Evolutionary conservation across 2,888 invertebrate genomes (phyloP).

Genomic region (Lycaena phlaeas): DNA sequence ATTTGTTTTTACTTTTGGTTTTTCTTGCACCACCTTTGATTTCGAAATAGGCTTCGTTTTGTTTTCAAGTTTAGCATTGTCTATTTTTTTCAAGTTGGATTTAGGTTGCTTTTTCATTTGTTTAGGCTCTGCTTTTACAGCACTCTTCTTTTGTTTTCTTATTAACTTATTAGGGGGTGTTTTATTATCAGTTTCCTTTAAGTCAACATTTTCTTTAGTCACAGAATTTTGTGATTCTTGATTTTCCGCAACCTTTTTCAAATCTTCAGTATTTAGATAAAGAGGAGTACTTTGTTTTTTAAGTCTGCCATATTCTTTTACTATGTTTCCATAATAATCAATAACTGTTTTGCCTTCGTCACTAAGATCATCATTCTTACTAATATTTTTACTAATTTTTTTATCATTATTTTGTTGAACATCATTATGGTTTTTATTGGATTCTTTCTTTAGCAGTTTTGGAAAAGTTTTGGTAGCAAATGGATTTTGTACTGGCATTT

Average conservation of each 20-base stretch:
- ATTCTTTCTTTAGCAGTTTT: conserved; percentile 47
- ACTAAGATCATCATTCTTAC: conserved; percentile 30
- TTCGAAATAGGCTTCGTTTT: conserved; percentile 19
- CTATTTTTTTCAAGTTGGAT: conserved; percentile 7
- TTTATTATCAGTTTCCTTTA: conserved; percentile 23
- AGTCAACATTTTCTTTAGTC: conserved; percentile 31
- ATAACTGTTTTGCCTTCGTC: conserved; percentile 78
- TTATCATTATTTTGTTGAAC: conserved; percentile 19
- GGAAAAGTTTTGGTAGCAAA: conserved; percentile 53
- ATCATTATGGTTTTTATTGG: conserved; percentile 25
- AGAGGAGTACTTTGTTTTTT: conserved; percentile 62
- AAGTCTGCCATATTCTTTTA: conserved; percentile 77
- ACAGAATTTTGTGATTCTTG: conserved; percentile 33
- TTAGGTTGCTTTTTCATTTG: neutral
- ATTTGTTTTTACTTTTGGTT: conserved; percentile 16
- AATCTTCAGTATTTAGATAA: conserved; percentile 75
- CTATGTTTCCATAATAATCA: conserved; percentile 86
- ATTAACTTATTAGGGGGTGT: neutral
- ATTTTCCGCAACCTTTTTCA: conserved; percentile 73
- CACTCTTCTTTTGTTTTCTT: neutral
- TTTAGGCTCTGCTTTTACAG: neutral
- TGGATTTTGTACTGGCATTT: conserved; percentile 49
- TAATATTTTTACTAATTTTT: conserved; percentile 26
- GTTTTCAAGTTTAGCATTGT: conserved; percentile 14
- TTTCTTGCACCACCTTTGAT: conserved; percentile 20